Base-by-base conservation (phyloP, 1,140 invertebrate species). In the Caenorhabditis inopinata region DNA sequence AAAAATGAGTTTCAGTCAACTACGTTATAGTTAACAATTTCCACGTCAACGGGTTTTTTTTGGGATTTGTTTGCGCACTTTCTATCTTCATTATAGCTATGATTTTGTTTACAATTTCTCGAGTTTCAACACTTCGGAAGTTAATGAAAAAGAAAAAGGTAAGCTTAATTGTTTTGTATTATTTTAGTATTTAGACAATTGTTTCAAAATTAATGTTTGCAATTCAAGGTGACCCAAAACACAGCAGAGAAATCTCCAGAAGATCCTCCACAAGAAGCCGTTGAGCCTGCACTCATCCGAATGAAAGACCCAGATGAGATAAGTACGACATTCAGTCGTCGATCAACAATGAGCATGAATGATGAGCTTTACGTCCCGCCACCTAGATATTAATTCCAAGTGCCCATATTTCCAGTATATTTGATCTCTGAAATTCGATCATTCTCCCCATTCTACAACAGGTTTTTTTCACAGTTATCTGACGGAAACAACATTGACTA, bases 261-360 rank as follows among this genome's bases (percentile, higher is more conserved):
- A 38, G 58, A 68, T n/a, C 58, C 58, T 32, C 16, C 0, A 68
- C 16, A 38, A 21, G 58, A 68, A 38, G 32, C 16, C 2, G 2
- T 18, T 11, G 58, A n/a, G 11, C 58, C 58, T 38, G 58, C 27
- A 21, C 58, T 25, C 4, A 68, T 21, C 16, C 58, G 32, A 21
- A 21, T 68, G n/a, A 68, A 68, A 21, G 58, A 68, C 21, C 58
- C 58, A 4, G 58, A 68, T 68, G 58, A 68, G 23, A 68, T 68
- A 29, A 68, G 58, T 21, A 21, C n/a, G 11, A 16, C 58, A 21
- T 68, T 68, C 25, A 68, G 58, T 29, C 58, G 58, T 68, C 58
- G 58, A 21, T 68, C 58, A 7, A 68, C 58, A 18, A 68, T 68
- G 58, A 68, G 58, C n/a, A 68, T 68, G 58, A 68, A 68, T 21